A percentile compares a stretch with the other conserved stretches of the same genome.
These are phyloP conservation scores for Xestoiulus laeticollis DNA, from an alignment of 2,888 invertebrate species.

Conservation along the genomic window DNA sequence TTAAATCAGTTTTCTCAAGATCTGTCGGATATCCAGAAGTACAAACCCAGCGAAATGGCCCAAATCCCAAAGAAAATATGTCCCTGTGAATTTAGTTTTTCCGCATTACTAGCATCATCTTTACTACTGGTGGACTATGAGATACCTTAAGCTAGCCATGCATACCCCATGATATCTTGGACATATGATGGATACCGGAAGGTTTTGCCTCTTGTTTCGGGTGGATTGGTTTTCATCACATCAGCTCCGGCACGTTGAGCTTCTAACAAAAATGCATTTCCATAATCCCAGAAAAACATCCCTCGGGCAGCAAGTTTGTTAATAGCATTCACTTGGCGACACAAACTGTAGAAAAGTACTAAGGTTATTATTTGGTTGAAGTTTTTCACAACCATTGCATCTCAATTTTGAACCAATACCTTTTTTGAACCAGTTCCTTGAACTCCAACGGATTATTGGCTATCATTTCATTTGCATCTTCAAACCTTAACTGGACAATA, in stretches of 20 bases:
- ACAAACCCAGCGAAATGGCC: conserved; percentile 74
- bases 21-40: conserved; percentile 68
- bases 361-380: conserved; percentile 52
- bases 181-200: conserved; percentile 73
- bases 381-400: neutral
- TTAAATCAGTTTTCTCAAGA: conserved; percentile 68
- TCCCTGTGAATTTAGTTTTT: conserved; percentile 63
- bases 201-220: conserved; percentile 61
- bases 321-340: conserved; percentile 70
- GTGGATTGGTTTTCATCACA: conserved; percentile 61
- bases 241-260: conserved; percentile 70
- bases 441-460: conserved; percentile 67
- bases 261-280: conserved; percentile 72
- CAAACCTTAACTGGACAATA: conserved; percentile 63
- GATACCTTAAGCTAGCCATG: neutral
- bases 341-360: conserved; percentile 63
- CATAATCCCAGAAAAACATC: conserved; percentile 73
- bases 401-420: conserved; percentile 60
- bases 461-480: conserved; percentile 68
- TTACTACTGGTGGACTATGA: neutral
- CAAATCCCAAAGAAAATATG: conserved; percentile 73
- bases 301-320: conserved; percentile 67
- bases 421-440: conserved; percentile 68
- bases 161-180: conserved; percentile 72
- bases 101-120: neutral